phyloP scores from a whole-genome alignment of 1,140 invertebrate genomes.

The Cotesia glomerata region DNA sequence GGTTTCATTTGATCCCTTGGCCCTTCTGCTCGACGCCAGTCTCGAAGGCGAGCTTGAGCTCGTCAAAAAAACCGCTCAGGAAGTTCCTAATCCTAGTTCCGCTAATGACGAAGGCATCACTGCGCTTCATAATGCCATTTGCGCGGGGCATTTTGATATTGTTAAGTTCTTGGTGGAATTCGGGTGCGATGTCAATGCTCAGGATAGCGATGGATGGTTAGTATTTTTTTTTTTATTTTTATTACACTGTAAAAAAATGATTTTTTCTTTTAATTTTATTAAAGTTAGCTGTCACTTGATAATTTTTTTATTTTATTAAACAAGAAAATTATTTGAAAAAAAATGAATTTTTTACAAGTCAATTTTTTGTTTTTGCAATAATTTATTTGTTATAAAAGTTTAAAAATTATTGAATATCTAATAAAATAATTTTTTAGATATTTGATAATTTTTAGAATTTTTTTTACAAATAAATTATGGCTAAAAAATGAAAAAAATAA shows the following conservation, averaged over 20 bases:
- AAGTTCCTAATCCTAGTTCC: conserved; percentile 92
- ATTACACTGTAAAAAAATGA: no score
- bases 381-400: no score
- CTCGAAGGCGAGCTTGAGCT: conserved; percentile 97
- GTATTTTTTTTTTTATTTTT: conserved; percentile 26
- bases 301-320: neutral
- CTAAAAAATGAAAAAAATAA: no score
- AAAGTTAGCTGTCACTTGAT: no score
- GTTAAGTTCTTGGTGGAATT: conserved; percentile 97
- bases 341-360: conserved; percentile 1
- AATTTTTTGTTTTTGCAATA: no score
- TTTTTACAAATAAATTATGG: no score
- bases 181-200: conserved; percentile 98
- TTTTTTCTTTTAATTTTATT: no score
- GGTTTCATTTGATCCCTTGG: conserved; percentile 97
- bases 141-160: conserved; percentile 97
- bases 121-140: conserved; percentile 98
- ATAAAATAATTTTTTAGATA: no score
- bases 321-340: no score
- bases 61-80: conserved; percentile 91
- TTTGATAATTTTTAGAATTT: no score
- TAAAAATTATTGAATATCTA: no score
- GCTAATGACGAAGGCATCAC: conserved; percentile 98
- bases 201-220: conserved; percentile 96
- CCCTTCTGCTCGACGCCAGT: conserved; percentile 94